Conservation (phyloP, 2,797 vertebrate genomes). For the Distichodus sexfasciatus region DNA sequence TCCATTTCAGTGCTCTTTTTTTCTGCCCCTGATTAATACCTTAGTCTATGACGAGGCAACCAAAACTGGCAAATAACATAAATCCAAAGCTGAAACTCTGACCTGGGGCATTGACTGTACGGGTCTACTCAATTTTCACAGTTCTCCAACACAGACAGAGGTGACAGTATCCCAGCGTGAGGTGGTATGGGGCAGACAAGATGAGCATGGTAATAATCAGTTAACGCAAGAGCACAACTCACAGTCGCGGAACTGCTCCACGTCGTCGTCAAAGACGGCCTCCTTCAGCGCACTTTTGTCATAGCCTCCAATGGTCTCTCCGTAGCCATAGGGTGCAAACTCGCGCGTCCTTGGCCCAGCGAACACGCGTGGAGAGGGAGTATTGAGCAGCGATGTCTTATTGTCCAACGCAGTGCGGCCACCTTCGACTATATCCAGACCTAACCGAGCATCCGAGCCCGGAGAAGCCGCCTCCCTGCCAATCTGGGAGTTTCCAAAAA, state of each 20-base stretch:
- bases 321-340: constrained; percentile 87
- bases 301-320: constrained; percentile 86
- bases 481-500: constrained; percentile 72
- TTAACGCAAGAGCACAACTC: constrained; percentile 49
- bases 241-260: constrained; percentile 97
- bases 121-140: neutral
- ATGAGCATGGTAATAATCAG: constrained; percentile 10
- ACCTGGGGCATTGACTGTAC: neutral
- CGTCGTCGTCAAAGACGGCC: constrained; percentile 95
- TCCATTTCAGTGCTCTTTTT: too few species aligned
- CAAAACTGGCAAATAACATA: too few species aligned
- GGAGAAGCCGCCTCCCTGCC: constrained; percentile 85
- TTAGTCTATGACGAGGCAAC: too few species aligned
- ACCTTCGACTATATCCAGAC: constrained; percentile 84
- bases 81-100: too few species aligned
- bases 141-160: constrained; percentile 4
- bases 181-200: constrained; percentile 35
- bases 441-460: constrained; percentile 78
- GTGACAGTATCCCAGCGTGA: constrained; percentile 7
- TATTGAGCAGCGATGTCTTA: constrained; percentile 97
- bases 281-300: constrained; percentile 97
- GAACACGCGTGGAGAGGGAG: constrained; percentile 89
- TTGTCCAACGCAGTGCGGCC: constrained; percentile 93
- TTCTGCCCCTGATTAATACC: too few species aligned
- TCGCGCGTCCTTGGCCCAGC: constrained; percentile 85